Conservation (phyloP, 2,888 invertebrate genomes). For the Bellardia pandia region DNA sequence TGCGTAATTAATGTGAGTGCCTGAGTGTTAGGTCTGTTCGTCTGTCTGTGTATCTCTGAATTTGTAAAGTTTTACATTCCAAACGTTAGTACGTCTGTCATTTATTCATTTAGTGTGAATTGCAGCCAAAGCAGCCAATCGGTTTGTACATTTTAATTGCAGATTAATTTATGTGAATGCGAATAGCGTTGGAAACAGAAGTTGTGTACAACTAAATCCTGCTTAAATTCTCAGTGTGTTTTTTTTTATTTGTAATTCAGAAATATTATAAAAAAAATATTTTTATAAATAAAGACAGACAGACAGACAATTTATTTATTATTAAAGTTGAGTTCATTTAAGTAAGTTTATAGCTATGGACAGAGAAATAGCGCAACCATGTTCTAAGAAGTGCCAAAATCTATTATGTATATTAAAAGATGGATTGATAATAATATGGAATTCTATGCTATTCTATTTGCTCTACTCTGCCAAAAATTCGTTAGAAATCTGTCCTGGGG, state of each 20-base stretch:
- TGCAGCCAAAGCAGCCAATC: constrained; percentile 29
- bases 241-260: too few species aligned
- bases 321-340: background rate
- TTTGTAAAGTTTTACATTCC: constrained; percentile 14
- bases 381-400: too few species aligned
- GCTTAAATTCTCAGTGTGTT: background rate
- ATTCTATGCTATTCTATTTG: too few species aligned
- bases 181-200: constrained; percentile 7
- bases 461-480: too few species aligned
- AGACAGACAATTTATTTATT: constrained; percentile 30
- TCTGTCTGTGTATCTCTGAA: background rate
- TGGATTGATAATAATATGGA: too few species aligned
- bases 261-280: background rate
- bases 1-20: constrained; percentile 39
- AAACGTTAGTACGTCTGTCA: background rate
- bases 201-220: constrained; percentile 1
- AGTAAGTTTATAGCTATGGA: too few species aligned
- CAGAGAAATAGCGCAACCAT: too few species aligned
- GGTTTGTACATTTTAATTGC: constrained; percentile 62
- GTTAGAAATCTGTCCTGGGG: too few species aligned
- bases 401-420: too few species aligned
- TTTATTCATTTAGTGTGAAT: constrained; percentile 2
- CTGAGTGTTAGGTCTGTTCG: background rate
- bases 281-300: constrained; percentile 1
- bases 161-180: constrained; percentile 60